Base-by-base conservation (phyloP, 2,888 invertebrate species). In the Parasteatoda lunata region DNA sequence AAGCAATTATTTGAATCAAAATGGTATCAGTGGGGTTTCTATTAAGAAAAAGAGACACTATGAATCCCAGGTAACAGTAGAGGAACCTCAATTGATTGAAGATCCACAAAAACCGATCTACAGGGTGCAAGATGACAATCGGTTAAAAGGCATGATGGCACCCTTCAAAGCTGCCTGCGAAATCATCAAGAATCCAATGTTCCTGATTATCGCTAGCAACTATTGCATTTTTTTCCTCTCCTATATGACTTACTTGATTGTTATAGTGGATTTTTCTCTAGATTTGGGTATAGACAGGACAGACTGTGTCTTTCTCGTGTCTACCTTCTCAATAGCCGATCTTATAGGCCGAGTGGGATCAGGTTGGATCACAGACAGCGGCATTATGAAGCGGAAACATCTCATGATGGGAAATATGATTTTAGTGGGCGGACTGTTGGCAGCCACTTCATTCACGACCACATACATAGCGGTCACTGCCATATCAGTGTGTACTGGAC, bases 221-320 rank as follows among this genome's bases (percentile, higher is more conserved):
- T 88, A 88, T 15, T 81, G 77, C 2, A 69, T 88, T 47, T 88
- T 88, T 52, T 88, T 88, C 68, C 52, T 88, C 69, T 88, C 84
- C 8, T 88, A 88, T 72, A 88, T 88, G 88, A 89, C 89, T 4
- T 89, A 89, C 65, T 77, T 88, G 13, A 89, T 89, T 64, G 81
- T 89, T 47, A 89, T 89, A 30, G 87, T 89, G n/a, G 89, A 89
- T 52, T 88, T 83, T 72, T 86, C 89, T 7, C 48, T 89, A 47
- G 89, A 89, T 48, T 73, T 88, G 64, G 88, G 85, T n/a, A 69
- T 89, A 11, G 71, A 86, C 13, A 81, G 82, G 15, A 70, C 65
- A 7, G 80, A 89, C 15, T 85, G 89, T 3, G 88, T 88, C 5
- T 84, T 88, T 11, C 71, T 89, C 5, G 81, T 89, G n/a, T 89